Evolutionary conservation across 2,113 vertebrate species (phyloP), one percentile per base, ranked within the genome.

Genomic region (Thryonomys swinderianus): DNA sequence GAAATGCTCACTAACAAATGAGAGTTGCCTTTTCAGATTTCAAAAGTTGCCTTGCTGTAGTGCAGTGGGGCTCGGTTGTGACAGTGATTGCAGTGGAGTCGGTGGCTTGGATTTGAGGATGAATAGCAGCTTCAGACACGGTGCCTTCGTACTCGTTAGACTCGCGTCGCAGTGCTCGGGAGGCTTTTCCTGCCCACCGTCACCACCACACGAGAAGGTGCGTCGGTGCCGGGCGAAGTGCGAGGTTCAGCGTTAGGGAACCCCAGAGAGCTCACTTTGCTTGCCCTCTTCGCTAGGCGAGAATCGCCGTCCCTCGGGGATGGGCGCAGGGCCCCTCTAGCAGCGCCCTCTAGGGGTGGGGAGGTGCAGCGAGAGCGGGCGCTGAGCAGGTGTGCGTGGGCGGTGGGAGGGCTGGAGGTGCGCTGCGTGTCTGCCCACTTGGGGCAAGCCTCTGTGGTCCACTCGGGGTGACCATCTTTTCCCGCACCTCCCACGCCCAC

Each of bases 11-110:
- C 7, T 80, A 62, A 12, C 37, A 76, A 95, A 67, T 37, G 21
- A 69, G 14, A 74, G 69, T 32, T 66, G 67, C 11, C 37, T 45
- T 90, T 67, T 76, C 32, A 78, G 89, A 48, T 57, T 90, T 25
- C 34, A 80, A 91, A 89, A 51, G 55, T 82, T 94, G 4, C 21
- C 27, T 53, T 93, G 96, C 84, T 11, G 85, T 81, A 74, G 51
- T 42, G 45, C 23, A 64, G 12, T 71, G 21, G 25, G n/a, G 62
- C 92, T 91, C 59, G 76, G 11, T 59, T 69, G 55, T 23, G n/a
- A 89, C 80, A 91, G 7, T 89, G 64, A 86, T 92, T 76, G 86
- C 14, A 45, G 27, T 59, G 67, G 34, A 69, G 57, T 61, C 76
- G 25, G 76, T 18, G 37, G 67, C 80, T 94, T 67, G 16, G 62